Percentiles rank a stretch among this genome's conserved stretches.
Conservation (phyloP, 1,140 invertebrate species). For the Monomorium pharaonis region DNA sequence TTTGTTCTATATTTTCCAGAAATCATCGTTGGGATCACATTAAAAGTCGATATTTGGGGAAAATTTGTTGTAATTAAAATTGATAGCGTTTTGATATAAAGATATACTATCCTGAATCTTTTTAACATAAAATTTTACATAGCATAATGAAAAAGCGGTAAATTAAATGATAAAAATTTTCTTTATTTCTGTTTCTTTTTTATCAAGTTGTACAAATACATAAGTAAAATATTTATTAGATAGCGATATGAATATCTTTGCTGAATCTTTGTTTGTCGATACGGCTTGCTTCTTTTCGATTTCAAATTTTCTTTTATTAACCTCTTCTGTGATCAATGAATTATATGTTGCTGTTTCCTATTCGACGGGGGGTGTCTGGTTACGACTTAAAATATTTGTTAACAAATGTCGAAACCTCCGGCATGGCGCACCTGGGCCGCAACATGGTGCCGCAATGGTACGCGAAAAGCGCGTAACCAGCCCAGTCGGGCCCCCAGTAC, state of each 20-base stretch:
- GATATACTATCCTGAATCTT: neutral
- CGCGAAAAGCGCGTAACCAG: constrained; percentile 63
- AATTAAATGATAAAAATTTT: neutral
- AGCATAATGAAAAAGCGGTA: neutral
- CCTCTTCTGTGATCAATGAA: neutral
- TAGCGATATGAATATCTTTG: neutral
- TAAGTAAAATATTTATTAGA: neutral
- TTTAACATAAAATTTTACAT: neutral
- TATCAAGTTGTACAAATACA: neutral
- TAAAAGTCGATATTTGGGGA: neutral
- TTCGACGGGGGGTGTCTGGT: constrained; percentile 71
- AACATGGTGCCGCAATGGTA: constrained; percentile 59
- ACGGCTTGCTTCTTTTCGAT: neutral
- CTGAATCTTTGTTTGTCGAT: neutral
- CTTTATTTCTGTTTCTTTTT: neutral
- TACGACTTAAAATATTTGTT: constrained; percentile 80
- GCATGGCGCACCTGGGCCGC: constrained; percentile 53
- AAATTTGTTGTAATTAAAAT: constrained; percentile 17
- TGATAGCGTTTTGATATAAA: neutral
- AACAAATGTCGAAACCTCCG: constrained; percentile 71
- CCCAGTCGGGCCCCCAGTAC: constrained; percentile 47
- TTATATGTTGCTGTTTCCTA: neutral
- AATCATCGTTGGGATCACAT: neutral
- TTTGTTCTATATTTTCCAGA: constrained; percentile 24
- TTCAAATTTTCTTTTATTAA: neutral